These are phyloP conservation scores for Periophthalmus magnuspinnatus DNA, from an alignment of 2,797 vertebrate genomes.

Conservation along the genomic window DNA sequence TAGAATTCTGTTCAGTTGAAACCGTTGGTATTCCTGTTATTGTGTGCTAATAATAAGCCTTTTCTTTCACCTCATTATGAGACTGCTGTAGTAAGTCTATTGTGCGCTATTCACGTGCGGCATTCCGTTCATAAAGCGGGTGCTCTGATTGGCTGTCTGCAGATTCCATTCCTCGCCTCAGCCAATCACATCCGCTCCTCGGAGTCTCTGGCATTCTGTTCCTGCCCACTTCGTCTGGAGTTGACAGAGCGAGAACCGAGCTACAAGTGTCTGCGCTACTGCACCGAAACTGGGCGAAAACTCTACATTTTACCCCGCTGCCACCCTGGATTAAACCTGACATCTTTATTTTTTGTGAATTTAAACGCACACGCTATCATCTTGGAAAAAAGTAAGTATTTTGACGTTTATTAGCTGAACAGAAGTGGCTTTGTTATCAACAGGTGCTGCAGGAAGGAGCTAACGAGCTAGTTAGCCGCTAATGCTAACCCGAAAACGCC, in stretches of 20 bases:
- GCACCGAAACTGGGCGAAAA: constrained; percentile 22
- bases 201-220: background rate
- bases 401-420: constrained; percentile 15
- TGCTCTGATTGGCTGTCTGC: constrained; percentile 41
- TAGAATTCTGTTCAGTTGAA: background rate
- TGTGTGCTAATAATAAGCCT: background rate
- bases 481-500: constrained; percentile 40
- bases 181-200: constrained; percentile 55
- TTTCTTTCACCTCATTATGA: background rate
- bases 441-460: constrained; percentile 61
- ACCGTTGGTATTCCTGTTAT: background rate
- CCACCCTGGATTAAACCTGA: background rate
- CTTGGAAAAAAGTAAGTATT: constrained; percentile 45
- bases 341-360: background rate
- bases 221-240: constrained; percentile 41
- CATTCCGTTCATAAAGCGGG: constrained; percentile 8
- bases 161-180: constrained; percentile 16
- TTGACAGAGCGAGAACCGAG: constrained; percentile 48
- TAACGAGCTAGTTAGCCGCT: constrained; percentile 60
- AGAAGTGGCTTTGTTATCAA: constrained; percentile 71
- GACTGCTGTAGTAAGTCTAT: background rate
- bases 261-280: constrained; percentile 23
- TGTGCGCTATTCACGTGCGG: background rate
- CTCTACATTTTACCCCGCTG: background rate
- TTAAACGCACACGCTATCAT: background rate